Conservation (phyloP, 2,113 vertebrate genomes). For the Rhinichthys klamathensis region DNA sequence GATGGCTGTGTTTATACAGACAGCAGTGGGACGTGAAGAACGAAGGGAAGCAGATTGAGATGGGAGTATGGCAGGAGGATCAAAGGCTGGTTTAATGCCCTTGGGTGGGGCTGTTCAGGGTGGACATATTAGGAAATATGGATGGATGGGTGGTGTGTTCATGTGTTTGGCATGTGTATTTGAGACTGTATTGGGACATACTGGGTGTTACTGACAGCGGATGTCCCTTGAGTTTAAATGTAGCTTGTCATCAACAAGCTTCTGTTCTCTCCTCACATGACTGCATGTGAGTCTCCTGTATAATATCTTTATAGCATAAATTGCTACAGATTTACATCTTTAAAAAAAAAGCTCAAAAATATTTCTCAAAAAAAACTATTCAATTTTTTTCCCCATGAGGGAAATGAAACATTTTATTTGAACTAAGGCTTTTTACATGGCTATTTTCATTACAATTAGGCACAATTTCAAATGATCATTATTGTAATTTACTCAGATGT, state of each 20-base stretch:
- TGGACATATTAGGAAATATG: neutral
- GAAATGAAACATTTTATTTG: neutral
- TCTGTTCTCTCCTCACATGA: constrained; percentile 15
- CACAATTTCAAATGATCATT: neutral
- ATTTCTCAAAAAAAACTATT: no score
- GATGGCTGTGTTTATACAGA: constrained; percentile 33
- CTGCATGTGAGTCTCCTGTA: neutral
- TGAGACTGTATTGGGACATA: neutral
- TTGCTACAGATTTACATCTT: constrained; percentile 6
- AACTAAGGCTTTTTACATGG: neutral
- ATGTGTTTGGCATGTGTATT: constrained; percentile 15
- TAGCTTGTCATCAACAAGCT: constrained; percentile 6
- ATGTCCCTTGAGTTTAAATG: constrained; percentile 4
- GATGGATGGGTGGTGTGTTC: constrained; percentile 21
- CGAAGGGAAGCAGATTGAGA: neutral
- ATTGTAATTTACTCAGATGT: neutral
- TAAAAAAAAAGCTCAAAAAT: no score
- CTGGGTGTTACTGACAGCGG: neutral
- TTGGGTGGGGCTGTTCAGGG: constrained; percentile 20
- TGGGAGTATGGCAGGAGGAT: constrained; percentile 20
- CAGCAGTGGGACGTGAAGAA: constrained; percentile 29
- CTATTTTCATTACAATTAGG: neutral
- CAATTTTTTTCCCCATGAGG: no score
- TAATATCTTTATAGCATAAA: neutral
- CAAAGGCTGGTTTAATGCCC: constrained; percentile 30